Conservation (phyloP, 2,888 invertebrate genomes). For the Trisateles emortualis region DNA sequence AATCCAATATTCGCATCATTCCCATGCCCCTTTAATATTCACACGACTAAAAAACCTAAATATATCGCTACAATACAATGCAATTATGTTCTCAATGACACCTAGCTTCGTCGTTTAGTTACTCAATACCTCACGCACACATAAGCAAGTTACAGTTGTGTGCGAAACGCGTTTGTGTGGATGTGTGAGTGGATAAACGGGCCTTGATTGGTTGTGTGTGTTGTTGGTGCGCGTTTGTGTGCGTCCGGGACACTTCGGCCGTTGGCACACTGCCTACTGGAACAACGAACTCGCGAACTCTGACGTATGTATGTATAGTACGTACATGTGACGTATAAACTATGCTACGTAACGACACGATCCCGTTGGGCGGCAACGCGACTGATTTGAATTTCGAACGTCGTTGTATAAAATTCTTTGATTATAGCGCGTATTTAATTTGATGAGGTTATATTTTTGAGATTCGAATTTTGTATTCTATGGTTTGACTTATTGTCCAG, state of each 20-base stretch:
- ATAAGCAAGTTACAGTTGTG: slow-evolving; percentile 32
- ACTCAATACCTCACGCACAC: slow-evolving; percentile 62
- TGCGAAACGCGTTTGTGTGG: slow-evolving; percentile 48
- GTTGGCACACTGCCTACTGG: slow-evolving; percentile 85
- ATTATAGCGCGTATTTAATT: slow-evolving; percentile 36
- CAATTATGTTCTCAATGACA: slow-evolving; percentile 69
- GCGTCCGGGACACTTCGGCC: slow-evolving; percentile 66
- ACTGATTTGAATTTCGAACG: slow-evolving; percentile 51
- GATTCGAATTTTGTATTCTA: slow-evolving; percentile 53
- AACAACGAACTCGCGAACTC: slow-evolving; percentile 81
- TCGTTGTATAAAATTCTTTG: slow-evolving; percentile 19
- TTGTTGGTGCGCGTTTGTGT: slow-evolving; percentile 51
- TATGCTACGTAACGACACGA: slow-evolving; percentile 54
- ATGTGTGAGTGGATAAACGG: slow-evolving; percentile 53
- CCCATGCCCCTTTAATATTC: slow-evolving; percentile 57
- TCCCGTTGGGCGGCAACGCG: slow-evolving; percentile 68
- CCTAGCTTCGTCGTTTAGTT: slow-evolving; percentile 56
- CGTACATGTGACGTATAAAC: slow-evolving; percentile 67
- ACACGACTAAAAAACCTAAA: slow-evolving; percentile 54
- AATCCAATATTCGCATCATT: slow-evolving; percentile 55
- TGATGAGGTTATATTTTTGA: slow-evolving; percentile 37
- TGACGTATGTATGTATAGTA: slow-evolving; percentile 68
- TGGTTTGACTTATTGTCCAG: slow-evolving; percentile 57
- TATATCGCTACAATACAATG: slow-evolving; percentile 56
- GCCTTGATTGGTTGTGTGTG: slow-evolving; percentile 50